These are phyloP conservation scores for Antedon mediterranea DNA, from an alignment of 53 echinoderm and acorn worm species.

Conservation along the genomic window DNA sequence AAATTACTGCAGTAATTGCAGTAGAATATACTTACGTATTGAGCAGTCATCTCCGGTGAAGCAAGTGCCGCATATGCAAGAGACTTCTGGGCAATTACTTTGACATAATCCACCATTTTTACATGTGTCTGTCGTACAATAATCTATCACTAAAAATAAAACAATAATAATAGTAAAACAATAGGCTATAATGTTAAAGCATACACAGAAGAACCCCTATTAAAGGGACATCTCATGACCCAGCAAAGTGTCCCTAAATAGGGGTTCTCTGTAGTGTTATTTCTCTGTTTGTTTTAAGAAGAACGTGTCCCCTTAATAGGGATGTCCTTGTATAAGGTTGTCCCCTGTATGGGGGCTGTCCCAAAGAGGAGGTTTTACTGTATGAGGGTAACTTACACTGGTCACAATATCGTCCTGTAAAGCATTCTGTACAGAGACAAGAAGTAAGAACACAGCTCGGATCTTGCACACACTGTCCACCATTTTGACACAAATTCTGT, in stretches of 20 bases:
- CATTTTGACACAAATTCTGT: constrained; percentile 42
- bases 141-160: background rate
- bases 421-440: constrained; percentile 59
- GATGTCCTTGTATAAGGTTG: too few species aligned
- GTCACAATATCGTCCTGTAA: constrained; percentile 33
- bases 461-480: constrained; percentile 6
- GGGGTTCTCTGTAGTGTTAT: too few species aligned
- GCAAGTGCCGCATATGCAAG: background rate
- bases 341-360: too few species aligned
- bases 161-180: background rate
- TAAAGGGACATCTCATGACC: too few species aligned
- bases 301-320: too few species aligned
- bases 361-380: background rate
- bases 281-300: too few species aligned
- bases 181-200: background rate
- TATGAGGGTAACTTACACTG: constrained; percentile 17
- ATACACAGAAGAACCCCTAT: too few species aligned
- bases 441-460: constrained; percentile 30
- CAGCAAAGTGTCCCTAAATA: too few species aligned
- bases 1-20: too few species aligned
- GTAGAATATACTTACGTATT: background rate
- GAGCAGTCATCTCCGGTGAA: background rate
- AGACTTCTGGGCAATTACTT: background rate
- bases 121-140: background rate
- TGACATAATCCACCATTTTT: background rate